Conservation (phyloP, 2,113 vertebrate genomes). For the Poeciliopsis retropinna region DNA sequence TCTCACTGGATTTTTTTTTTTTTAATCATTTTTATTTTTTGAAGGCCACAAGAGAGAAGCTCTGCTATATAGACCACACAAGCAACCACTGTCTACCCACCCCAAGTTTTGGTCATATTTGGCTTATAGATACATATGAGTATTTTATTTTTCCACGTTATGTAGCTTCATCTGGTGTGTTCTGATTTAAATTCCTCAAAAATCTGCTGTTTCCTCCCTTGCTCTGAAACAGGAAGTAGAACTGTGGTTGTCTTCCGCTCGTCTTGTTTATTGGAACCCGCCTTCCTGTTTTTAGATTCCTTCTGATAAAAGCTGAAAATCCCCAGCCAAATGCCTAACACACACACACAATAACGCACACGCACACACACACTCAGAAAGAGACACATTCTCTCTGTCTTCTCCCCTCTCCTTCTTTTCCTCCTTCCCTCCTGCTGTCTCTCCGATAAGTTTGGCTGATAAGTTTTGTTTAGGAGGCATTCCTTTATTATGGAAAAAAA, state of each 20-base stretch:
- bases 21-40: background rate
- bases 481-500: conserved; percentile 5
- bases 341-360: background rate
- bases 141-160: background rate
- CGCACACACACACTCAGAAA: background rate
- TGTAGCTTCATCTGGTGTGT: conserved; percentile 26
- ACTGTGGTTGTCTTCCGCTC: conserved; percentile 70
- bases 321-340: conserved; percentile 54
- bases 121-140: background rate
- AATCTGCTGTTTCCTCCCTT: conserved; percentile 78
- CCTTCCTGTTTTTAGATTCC: conserved; percentile 84
- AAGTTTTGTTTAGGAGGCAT: conserved; percentile 18
- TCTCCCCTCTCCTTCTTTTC: conserved; percentile 2
- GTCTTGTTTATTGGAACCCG: conserved; percentile 79
- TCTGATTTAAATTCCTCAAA: conserved; percentile 81
- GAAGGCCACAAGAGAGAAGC: background rate
- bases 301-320: conserved; percentile 74
- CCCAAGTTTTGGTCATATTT: background rate
- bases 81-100: background rate
- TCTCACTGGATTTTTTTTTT: background rate
- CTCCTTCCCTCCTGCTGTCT: conserved; percentile 17
- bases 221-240: conserved; percentile 78
- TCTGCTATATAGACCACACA: background rate
- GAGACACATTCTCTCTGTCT: conserved; percentile 5
- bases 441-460: conserved; percentile 33